phyloP scores from a whole-genome alignment of 2,797 vertebrate genomes.

The Bovichtus variegatus region DNA sequence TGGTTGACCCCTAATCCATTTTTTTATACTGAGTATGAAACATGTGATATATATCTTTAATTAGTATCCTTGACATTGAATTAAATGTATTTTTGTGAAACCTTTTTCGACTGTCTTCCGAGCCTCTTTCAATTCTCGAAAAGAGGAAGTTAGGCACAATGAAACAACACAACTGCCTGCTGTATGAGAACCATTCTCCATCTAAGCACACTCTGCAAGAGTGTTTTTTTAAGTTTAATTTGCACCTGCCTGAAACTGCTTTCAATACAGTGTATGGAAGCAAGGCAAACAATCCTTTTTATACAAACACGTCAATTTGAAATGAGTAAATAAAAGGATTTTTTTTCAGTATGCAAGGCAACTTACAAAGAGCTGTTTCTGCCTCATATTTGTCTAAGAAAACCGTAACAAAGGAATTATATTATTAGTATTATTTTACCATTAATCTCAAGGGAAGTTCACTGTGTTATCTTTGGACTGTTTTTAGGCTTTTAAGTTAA shows the following conservation, averaged over 20 bases:
- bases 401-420: too few species aligned
- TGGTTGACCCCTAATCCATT: background rate
- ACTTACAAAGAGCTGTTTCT: too few species aligned
- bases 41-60: too few species aligned
- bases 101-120: background rate
- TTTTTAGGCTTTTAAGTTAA: too few species aligned
- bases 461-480: too few species aligned
- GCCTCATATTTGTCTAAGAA: background rate
- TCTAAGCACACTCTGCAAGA: background rate
- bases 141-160: slow-evolving; percentile 46
- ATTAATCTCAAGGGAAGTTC: too few species aligned
- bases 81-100: background rate
- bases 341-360: too few species aligned
- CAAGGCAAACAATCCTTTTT: background rate
- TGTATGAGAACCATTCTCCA: background rate
- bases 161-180: slow-evolving; percentile 17
- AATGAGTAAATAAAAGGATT: background rate
- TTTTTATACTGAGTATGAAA: background rate
- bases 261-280: background rate
- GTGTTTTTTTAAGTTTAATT: background rate
- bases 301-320: background rate
- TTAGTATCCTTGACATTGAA: background rate
- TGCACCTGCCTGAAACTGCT: slow-evolving; percentile 14
- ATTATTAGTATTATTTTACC: too few species aligned
- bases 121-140: slow-evolving; percentile 12